These are phyloP conservation scores for Entosphenus tridentatus DNA, from an alignment of 2,113 vertebrate species.

Conservation along the genomic window DNA sequence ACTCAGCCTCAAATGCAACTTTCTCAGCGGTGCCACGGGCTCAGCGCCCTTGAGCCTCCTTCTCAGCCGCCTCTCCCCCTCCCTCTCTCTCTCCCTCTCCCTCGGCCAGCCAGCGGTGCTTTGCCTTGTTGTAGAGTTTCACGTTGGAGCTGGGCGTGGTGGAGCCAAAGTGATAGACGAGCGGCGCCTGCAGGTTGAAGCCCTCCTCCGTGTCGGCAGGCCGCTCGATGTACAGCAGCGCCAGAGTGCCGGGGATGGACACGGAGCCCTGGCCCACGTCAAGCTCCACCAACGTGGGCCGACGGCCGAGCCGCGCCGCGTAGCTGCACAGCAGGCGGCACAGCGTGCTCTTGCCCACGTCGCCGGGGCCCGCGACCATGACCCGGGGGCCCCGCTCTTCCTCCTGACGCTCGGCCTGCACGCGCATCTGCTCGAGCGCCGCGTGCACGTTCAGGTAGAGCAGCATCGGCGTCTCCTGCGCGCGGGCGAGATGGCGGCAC, in stretches of 20 bases:
- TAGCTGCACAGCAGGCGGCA: constrained; percentile 67
- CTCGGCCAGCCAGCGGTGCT: constrained; percentile 6
- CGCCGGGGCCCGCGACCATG: constrained; percentile 78
- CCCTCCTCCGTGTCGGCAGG: constrained; percentile 88
- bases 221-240: constrained; percentile 71
- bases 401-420: constrained; percentile 59
- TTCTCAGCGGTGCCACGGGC: no score
- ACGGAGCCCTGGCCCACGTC: constrained; percentile 88
- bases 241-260: constrained; percentile 79
- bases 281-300: constrained; percentile 78
- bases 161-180: constrained; percentile 92
- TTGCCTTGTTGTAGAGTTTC: constrained; percentile 93
- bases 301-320: constrained; percentile 70
- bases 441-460: constrained; percentile 87
- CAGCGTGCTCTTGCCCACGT: constrained; percentile 82
- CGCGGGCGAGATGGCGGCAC: no score
- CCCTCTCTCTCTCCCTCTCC: no score
- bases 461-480: constrained; percentile 75
- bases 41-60: no score
- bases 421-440: constrained; percentile 85
- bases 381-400: constrained; percentile 75
- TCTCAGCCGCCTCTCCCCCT: no score
- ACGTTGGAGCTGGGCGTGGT: constrained; percentile 92
- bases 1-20: no score
- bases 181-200: constrained; percentile 82